Evolutionary conservation across 2,797 vertebrate species (phyloP).

Genomic region (Vespertilio murinus): DNA sequence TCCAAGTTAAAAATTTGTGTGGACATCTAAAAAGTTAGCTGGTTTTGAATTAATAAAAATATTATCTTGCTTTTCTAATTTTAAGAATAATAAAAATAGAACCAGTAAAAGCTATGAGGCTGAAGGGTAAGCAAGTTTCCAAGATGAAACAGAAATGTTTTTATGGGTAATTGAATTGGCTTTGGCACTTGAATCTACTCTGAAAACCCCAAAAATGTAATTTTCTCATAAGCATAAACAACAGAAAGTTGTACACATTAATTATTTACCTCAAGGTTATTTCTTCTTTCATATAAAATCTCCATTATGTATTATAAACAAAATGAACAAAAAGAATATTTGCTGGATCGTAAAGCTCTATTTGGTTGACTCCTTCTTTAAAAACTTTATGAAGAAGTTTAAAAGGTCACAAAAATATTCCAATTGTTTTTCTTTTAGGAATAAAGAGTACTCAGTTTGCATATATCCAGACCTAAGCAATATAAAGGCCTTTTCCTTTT

Average conservation of each 20-base stretch:
- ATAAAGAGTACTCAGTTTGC: constrained; percentile 55
- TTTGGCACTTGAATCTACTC: not conserved
- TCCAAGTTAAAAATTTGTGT: not conserved
- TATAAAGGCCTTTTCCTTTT: constrained; percentile 34
- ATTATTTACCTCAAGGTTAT: not conserved
- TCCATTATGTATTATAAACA: not conserved
- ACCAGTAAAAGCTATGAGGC: not conserved
- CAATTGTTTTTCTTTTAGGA: constrained; percentile 11
- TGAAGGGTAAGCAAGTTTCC: not conserved
- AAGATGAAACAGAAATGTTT: not conserved
- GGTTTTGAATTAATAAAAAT: not conserved
- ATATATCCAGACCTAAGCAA: constrained; percentile 7
- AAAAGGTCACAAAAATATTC: not conserved
- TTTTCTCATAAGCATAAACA: not conserved
- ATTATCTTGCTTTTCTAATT: constrained; percentile 28
- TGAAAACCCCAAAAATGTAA: not conserved
- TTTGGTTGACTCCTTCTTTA: constrained; percentile 28
- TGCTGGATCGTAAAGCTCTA: not conserved
- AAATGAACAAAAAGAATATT: constrained; percentile 54
- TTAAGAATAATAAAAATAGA: not conserved
- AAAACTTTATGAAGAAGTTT: constrained; percentile 45
- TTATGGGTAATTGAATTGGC: not conserved
- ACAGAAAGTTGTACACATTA: not conserved
- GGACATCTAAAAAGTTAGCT: not conserved
- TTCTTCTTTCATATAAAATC: not conserved